phyloP scores from a whole-genome alignment of 2,888 invertebrate genomes.

The Dryocosmus kuriphilus region DNA sequence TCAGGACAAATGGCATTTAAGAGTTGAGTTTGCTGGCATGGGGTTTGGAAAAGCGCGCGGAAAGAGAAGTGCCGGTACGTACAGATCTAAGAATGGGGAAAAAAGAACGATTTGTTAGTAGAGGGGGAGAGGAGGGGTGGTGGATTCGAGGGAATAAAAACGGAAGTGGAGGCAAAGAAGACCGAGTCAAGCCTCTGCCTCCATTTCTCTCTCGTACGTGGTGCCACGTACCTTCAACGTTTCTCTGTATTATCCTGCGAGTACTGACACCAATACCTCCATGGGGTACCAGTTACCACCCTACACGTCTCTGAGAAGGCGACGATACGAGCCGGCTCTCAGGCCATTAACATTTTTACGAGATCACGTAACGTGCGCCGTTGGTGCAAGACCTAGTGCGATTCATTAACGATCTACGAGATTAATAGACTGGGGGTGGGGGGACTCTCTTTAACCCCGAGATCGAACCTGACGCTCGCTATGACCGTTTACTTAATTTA shows the following conservation, averaged over 20 bases:
- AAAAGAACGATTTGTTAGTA: constrained; percentile 10
- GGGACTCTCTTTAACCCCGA: constrained; percentile 16
- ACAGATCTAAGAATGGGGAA: neutral
- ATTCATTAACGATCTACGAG: constrained; percentile 62
- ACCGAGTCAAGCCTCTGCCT: constrained; percentile 42
- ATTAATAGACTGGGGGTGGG: constrained; percentile 53
- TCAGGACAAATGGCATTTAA: constrained; percentile 66
- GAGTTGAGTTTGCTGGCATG: constrained; percentile 47
- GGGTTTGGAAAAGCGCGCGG: neutral
- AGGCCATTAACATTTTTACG: constrained; percentile 74
- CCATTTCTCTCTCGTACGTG: constrained; percentile 51
- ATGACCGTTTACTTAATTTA: constrained; percentile 19
- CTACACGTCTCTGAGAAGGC: constrained; percentile 47
- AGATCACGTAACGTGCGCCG: constrained; percentile 68
- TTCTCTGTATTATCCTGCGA: constrained; percentile 44
- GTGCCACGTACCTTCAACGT: constrained; percentile 49
- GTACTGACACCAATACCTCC: constrained; percentile 48
- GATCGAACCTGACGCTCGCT: constrained; percentile 20
- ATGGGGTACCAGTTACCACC: constrained; percentile 45
- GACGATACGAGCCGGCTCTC: constrained; percentile 53
- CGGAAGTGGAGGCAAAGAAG: constrained; percentile 44
- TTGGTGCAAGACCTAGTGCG: constrained; percentile 49
- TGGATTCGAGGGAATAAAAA: constrained; percentile 47
- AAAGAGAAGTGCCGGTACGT: constrained; percentile 12
- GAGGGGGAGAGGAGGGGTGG: neutral